phyloP scores from a whole-genome alignment of 2,888 invertebrate genomes.

The Pyrocoelia pectoralis region DNA sequence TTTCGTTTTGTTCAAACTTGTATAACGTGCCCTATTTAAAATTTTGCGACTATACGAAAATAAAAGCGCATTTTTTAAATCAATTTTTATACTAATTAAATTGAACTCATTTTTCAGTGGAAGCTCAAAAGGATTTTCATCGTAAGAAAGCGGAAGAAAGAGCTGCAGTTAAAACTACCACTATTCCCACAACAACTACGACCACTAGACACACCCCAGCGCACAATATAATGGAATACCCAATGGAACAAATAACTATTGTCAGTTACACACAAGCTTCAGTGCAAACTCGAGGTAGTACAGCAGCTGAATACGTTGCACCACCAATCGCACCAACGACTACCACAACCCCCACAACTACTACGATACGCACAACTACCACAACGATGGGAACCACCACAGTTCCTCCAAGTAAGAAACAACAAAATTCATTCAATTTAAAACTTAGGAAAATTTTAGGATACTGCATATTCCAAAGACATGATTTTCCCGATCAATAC shows the following conservation, averaged over 20 bases:
- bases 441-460: slow-evolving; percentile 60
- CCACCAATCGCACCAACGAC: slow-evolving; percentile 57
- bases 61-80: too few relatives aligned
- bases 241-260: slow-evolving; percentile 49
- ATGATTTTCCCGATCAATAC: slow-evolving; percentile 82
- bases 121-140: slow-evolving; percentile 89
- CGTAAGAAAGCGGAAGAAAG: slow-evolving; percentile 65
- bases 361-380: slow-evolving; percentile 59
- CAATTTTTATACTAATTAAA: slow-evolving; percentile 15
- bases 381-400: slow-evolving; percentile 67
- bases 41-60: too few relatives aligned
- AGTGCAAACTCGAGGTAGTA: slow-evolving; percentile 56
- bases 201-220: slow-evolving; percentile 20
- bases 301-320: slow-evolving; percentile 60
- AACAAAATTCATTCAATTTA: not conserved
- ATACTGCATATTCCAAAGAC: slow-evolving; percentile 85
- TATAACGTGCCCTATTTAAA: too few relatives aligned
- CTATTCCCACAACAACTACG: slow-evolving; percentile 56
- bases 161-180: slow-evolving; percentile 61
- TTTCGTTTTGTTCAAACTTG: too few relatives aligned
- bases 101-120: slow-evolving; percentile 76
- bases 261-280: slow-evolving; percentile 54
- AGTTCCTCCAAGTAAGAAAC: slow-evolving; percentile 64
- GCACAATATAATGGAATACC: slow-evolving; percentile 27
- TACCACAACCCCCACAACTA: slow-evolving; percentile 58